Percentiles rank a stretch among this genome's conserved stretches.
phyloP scores from a whole-genome alignment of 2,888 invertebrate species.

The Polydrusus tereticollis region DNA sequence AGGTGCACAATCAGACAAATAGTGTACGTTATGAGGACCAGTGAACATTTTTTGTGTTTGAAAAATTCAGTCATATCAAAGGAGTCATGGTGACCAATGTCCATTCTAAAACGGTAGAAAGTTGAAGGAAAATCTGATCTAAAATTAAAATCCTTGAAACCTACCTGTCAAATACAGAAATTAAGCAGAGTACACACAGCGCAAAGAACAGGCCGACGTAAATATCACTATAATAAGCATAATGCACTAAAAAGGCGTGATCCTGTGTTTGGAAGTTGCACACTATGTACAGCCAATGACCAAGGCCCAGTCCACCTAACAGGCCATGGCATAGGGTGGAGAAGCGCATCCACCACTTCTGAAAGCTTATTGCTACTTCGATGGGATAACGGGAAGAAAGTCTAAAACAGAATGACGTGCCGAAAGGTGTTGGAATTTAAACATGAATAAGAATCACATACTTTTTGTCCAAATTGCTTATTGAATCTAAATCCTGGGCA shows the following conservation, averaged over 20 bases:
- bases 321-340: conserved; percentile 73
- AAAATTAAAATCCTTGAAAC: too few relatives aligned
- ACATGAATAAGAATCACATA: conserved; percentile 15
- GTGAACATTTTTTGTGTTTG: conserved; percentile 58
- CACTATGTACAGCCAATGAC: conserved; percentile 72
- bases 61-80: conserved; percentile 58
- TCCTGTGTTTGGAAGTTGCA: conserved; percentile 67
- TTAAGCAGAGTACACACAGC: conserved; percentile 71
- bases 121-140: background rate
- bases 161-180: conserved; percentile 74
- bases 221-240: conserved; percentile 64
- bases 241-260: conserved; percentile 61
- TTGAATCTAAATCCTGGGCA: conserved; percentile 56
- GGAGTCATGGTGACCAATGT: conserved; percentile 61
- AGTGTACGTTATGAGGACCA: conserved; percentile 61
- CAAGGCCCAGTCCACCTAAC: conserved; percentile 72
- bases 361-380: conserved; percentile 70
- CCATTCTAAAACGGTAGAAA: conserved; percentile 60
- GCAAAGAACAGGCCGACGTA: conserved; percentile 70
- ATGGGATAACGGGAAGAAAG: conserved; percentile 63
- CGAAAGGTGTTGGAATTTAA: background rate
- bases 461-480: conserved; percentile 45
- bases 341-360: conserved; percentile 70
- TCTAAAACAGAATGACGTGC: conserved; percentile 44
- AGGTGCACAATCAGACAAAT: conserved; percentile 62